Conservation (phyloP, 2,888 invertebrate genomes). For the Drosophila multiciliata region DNA sequence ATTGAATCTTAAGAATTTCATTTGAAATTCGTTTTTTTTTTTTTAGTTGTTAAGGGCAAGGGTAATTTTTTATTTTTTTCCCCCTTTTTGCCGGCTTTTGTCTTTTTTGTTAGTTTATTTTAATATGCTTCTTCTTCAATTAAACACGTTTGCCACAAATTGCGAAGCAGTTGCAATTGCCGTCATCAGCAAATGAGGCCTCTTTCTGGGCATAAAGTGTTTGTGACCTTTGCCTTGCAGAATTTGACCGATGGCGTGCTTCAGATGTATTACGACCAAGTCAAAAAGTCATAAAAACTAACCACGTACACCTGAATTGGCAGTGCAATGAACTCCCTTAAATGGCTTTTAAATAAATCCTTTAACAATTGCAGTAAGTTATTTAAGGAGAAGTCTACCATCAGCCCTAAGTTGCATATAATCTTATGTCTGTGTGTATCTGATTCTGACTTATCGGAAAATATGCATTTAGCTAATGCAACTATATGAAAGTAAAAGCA, state of each 20-base stretch:
- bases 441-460: neutral
- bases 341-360: neutral
- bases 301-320: neutral
- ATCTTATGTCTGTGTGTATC: too few relatives aligned
- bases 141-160: constrained; percentile 17
- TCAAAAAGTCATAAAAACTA: neutral
- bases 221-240: constrained; percentile 54
- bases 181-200: constrained; percentile 1
- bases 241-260: constrained; percentile 54
- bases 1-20: too few relatives aligned
- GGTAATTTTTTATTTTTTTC: too few relatives aligned
- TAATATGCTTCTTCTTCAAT: constrained; percentile 18
- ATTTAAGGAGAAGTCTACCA: neutral
- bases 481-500: neutral
- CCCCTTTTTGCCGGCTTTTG: too few relatives aligned
- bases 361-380: neutral
- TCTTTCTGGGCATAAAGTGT: constrained; percentile 20
- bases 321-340: neutral
- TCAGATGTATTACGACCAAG: constrained; percentile 11
- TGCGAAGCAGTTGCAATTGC: constrained; percentile 5
- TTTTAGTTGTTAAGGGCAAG: too few relatives aligned
- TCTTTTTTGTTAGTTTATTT: constrained; percentile 24
- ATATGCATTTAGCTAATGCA: neutral
- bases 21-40: too few relatives aligned
- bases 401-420: neutral